phyloP scores from a whole-genome alignment of 1,140 invertebrate genomes.

The Eulimnadia texana region DNA sequence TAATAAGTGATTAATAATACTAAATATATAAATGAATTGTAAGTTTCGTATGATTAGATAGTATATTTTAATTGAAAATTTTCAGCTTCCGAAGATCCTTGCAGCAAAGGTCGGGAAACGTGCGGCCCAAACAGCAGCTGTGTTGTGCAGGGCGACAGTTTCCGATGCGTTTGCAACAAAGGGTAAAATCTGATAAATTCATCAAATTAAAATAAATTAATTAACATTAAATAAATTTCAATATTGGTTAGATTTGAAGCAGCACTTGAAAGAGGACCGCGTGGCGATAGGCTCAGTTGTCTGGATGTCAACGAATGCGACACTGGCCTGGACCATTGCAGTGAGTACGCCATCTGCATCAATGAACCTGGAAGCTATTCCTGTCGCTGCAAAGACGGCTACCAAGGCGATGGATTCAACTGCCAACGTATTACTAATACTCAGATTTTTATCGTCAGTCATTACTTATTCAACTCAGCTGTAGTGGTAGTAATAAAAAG shows the following conservation, averaged over 20 bases:
- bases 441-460: not conserved
- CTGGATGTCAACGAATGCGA: constrained; percentile 77
- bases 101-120: constrained; percentile 51
- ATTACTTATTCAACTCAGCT: not conserved
- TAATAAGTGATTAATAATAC: not conserved
- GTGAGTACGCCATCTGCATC: constrained; percentile 61
- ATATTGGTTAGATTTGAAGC: constrained; percentile 37
- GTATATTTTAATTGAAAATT: constrained; percentile 15
- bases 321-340: constrained; percentile 56
- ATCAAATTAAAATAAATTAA: not conserved
- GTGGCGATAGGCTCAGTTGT: constrained; percentile 35
- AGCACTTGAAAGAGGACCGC: constrained; percentile 38
- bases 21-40: constrained; percentile 15
- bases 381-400: constrained; percentile 54
- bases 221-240: not conserved
- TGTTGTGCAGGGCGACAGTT: constrained; percentile 48
- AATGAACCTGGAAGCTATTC: constrained; percentile 65
- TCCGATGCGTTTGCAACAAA: constrained; percentile 52
- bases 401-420: constrained; percentile 34
- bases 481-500: not conserved
- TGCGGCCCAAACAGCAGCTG: constrained; percentile 71
- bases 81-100: constrained; percentile 53
- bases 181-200: constrained; percentile 32
- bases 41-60: not conserved
- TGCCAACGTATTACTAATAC: constrained; percentile 31